Base-by-base conservation (phyloP, 1,140 invertebrate genomes). In the Antheraea mylitta region DNA sequence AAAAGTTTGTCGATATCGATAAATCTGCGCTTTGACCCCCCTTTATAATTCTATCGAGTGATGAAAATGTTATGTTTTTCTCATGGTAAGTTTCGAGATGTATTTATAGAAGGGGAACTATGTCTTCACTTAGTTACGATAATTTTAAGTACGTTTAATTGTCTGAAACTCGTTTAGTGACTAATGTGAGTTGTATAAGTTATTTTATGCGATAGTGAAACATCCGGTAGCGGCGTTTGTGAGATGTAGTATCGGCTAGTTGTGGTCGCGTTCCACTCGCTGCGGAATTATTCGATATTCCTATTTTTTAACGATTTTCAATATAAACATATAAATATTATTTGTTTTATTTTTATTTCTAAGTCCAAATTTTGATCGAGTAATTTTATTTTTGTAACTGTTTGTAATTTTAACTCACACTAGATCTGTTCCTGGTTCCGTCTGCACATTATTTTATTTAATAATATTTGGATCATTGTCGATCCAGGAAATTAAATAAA, bases 221-320 rank as follows among this genome's bases (percentile, higher is more conserved):
- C 18, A 22, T 36, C 38, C 45, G 37, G 8, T 53, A 58, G 11
- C 30, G 19, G 19, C 13, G 18, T 67, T 67, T 16, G 45, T 53
- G 0, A 16, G 13, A 53, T 37, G 59, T 71, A 71, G 70, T 71
- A 38, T 68, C 58, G 48, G 66, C 70, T 72, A 65, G 70, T 64
- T 63, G 66, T 62, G 66, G 42, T 38, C 53, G 7, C 60, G 58
- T 18, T 45, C 37, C 37, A 38, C 8, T 38, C 16, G 19, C 22
- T 37, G 13, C 37, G 6, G 58, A 61, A 53, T 42, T 42, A 42
- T 53, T 53, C 45, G 16, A 16, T 53, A 53, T 48, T 48, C 45
- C 7, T 48, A 48, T 53, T 53, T 53, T 16, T 53, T 16, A 53
- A 53, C 16, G 13, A 53, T 53, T 53, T 53, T 53, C 45, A 53